Evolutionary conservation across 2,888 invertebrate genomes (phyloP), one percentile per base, ranked within the genome.

Genomic region (Ochropleura plecta): DNA sequence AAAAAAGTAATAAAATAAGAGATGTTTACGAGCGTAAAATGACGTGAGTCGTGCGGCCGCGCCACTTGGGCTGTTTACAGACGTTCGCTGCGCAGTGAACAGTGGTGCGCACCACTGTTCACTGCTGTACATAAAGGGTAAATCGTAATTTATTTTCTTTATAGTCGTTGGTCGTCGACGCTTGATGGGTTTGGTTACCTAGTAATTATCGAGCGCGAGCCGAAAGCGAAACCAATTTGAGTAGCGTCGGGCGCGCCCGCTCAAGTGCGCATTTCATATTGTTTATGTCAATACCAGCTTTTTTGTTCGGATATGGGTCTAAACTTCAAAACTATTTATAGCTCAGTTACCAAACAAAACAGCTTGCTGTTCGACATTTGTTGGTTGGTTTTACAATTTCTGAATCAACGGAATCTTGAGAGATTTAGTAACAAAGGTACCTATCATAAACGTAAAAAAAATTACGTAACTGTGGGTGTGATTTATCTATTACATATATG

Each of bases 21-120:
- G 92, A 92, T 90, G 93, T 96, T 96, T 96, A 96, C 95, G 96
- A 96, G 95, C 95, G 95, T 95, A 94, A 94, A 95, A 96, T 95
- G 95, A 95, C 95, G 95, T 93, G 94, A 92, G 93, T 91, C 93
- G 95, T 93, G 94, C 92, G 92, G 91, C 93, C 90, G 89, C 90
- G 92, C 93, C 93, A 93, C 93, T 93, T 91, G 83, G 90, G 80
- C 90, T 93, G 93, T 94, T 93, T 94, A 93, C 93, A 91, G 88
- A 91, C 90, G 89, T 90, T 91, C 90, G 91, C 88, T 92, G 92
- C 90, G 91, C 91, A 80, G 79, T n/a, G n/a, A n/a, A n/a, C n/a
- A n/a, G n/a, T n/a, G n/a, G n/a, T n/a, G 70, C 89, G 87, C 88
- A 84, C 83, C 84, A 84, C 88, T 91, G 91, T 90, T 90, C 89